These are phyloP conservation scores for Panagrolaimus sp. DNA, from an alignment of 1,140 invertebrate species.

Conservation along the genomic window DNA sequence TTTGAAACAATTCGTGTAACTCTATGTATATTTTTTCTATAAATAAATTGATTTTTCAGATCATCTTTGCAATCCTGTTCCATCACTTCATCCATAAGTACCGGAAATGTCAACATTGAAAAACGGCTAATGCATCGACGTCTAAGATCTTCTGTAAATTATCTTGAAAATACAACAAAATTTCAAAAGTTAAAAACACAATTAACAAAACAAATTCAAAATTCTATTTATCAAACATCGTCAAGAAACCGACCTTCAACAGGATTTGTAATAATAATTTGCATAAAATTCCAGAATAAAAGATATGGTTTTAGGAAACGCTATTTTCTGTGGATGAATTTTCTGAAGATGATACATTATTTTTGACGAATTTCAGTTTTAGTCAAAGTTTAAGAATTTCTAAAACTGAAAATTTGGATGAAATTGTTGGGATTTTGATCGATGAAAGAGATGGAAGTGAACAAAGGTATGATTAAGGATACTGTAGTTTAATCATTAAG, in stretches of 20 bases:
- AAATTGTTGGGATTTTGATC: background rate
- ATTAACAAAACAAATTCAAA: background rate
- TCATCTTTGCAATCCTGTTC: background rate
- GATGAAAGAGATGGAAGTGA: background rate
- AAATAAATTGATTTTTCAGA: background rate
- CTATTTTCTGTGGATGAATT: conserved; percentile 2
- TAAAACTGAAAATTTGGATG: conserved; percentile 1
- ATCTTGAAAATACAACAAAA: background rate
- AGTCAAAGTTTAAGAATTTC: conserved; percentile 10
- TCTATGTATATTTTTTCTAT: background rate
- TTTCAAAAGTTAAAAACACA: background rate
- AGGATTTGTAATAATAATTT: background rate
- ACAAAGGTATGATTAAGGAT: background rate
- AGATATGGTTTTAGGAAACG: background rate
- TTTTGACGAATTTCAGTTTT: background rate
- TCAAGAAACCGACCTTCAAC: background rate
- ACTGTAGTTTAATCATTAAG: background rate
- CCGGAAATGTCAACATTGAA: background rate
- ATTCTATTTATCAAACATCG: background rate
- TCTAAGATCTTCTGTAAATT: background rate
- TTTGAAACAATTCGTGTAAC: background rate
- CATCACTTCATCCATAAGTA: background rate
- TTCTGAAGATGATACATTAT: background rate
- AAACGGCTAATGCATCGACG: background rate
- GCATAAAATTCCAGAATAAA: background rate